Conservation (phyloP, 2,113 vertebrate species). For the Electrona antarctica region DNA sequence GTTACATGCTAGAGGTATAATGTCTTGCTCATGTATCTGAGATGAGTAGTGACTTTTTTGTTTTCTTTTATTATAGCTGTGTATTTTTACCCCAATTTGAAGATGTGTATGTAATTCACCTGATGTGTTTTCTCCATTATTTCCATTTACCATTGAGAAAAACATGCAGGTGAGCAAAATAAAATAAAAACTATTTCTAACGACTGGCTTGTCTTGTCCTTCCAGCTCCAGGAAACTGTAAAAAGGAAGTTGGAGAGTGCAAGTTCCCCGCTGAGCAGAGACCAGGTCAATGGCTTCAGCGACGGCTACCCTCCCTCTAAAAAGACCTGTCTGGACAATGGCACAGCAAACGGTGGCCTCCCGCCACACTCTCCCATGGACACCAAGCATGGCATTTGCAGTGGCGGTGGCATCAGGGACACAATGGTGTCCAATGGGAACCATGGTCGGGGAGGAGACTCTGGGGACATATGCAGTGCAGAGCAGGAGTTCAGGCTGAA, state of each 20-base stretch:
- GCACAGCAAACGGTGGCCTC: constrained; percentile 83
- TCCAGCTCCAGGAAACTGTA: constrained; percentile 90
- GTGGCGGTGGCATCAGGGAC: constrained; percentile 47
- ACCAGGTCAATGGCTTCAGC: constrained; percentile 88
- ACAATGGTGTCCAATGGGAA: constrained; percentile 80
- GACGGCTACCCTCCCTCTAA: constrained; percentile 89
- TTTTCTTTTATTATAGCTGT: constrained; percentile 3
- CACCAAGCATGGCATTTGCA: constrained; percentile 78
- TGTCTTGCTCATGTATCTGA: not conserved
- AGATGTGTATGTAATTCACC: not conserved
- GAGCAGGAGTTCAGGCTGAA: constrained; percentile 85
- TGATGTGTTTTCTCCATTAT: not conserved
- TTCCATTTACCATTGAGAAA: not conserved
- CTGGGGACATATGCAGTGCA: constrained; percentile 68
- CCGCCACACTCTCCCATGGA: constrained; percentile 82
- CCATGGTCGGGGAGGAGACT: constrained; percentile 72
- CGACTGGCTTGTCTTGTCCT: constrained; percentile 46
- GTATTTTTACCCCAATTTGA: too few relatives aligned
- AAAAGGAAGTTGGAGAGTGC: constrained; percentile 91
- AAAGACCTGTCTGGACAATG: constrained; percentile 85
- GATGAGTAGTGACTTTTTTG: not conserved
- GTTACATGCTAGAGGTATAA: too few relatives aligned
- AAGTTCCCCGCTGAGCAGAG: constrained; percentile 86
- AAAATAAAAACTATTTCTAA: not conserved
- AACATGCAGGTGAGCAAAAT: not conserved